Percentiles rank a stretch among this genome's conserved stretches.
These are phyloP conservation scores for Pinna nobilis DNA, from an alignment of 1,140 invertebrate species.

Conservation along the genomic window DNA sequence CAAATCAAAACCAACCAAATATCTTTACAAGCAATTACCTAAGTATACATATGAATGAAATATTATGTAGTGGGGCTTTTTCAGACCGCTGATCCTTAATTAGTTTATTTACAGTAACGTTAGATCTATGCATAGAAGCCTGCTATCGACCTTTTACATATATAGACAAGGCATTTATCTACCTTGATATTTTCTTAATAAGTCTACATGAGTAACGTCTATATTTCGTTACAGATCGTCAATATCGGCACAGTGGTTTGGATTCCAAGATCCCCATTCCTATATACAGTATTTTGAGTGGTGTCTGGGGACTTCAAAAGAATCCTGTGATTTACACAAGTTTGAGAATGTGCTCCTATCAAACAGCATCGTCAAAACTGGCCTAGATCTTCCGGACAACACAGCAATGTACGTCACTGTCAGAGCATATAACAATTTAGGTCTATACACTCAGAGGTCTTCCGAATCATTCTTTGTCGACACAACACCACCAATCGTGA, in stretches of 20 bases:
- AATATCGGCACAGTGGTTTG: slow-evolving; percentile 47
- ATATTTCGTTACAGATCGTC: slow-evolving; percentile 11
- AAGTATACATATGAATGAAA: too few relatives aligned
- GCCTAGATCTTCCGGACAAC: slow-evolving; percentile 31
- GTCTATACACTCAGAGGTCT: slow-evolving; percentile 20
- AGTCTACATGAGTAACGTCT: too few relatives aligned
- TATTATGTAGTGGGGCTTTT: too few relatives aligned
- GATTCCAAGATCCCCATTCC: slow-evolving; percentile 58
- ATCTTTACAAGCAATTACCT: too few relatives aligned
- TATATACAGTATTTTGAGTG: slow-evolving; percentile 49
- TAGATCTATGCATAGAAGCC: too few relatives aligned
- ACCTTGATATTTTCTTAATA: too few relatives aligned
- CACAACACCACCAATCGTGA: slow-evolving; percentile 32
- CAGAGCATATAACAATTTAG: slow-evolving; percentile 41
- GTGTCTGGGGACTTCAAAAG: slow-evolving; percentile 32
- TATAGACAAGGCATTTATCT: too few relatives aligned
- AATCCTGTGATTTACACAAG: slow-evolving; percentile 38
- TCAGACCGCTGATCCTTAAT: too few relatives aligned
- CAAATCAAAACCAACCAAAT: too few relatives aligned
- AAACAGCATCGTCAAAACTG: slow-evolving; percentile 19
- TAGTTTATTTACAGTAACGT: too few relatives aligned
- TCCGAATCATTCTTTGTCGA: slow-evolving; percentile 51
- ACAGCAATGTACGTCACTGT: slow-evolving; percentile 46
- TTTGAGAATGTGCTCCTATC: slow-evolving; percentile 26
- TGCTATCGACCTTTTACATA: too few relatives aligned